phyloP scores from a whole-genome alignment of 2,113 vertebrate species.

The Cebidichthys violaceus region DNA sequence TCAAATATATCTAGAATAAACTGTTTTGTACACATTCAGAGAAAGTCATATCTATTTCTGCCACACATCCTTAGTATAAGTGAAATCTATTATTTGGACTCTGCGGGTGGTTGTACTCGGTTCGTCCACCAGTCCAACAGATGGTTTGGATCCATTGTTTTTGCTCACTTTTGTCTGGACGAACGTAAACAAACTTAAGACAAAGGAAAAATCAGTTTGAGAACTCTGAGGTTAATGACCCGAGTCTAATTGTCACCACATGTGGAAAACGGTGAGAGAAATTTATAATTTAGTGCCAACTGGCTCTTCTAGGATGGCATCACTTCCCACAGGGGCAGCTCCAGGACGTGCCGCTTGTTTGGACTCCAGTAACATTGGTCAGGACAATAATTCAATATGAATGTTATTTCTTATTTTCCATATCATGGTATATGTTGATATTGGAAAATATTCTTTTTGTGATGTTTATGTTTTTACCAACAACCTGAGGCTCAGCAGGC shows the following conservation, averaged over 20 bases:
- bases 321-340: background rate
- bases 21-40: background rate
- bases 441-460: background rate
- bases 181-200: constrained; percentile 68
- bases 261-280: constrained; percentile 41
- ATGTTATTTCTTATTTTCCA: background rate
- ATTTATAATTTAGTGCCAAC: constrained; percentile 19
- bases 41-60: background rate
- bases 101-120: constrained; percentile 24
- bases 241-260: constrained; percentile 60
- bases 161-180: constrained; percentile 37
- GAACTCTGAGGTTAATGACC: constrained; percentile 65
- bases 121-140: constrained; percentile 40
- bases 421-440: background rate
- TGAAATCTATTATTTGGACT: constrained; percentile 43
- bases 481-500: background rate
- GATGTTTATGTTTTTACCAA: background rate
- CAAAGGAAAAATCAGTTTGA: constrained; percentile 66
- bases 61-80: constrained; percentile 12
- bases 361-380: background rate
- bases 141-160: constrained; percentile 66
- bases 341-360: background rate
- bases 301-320: constrained; percentile 1
- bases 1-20: background rate
- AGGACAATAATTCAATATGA: background rate